phyloP scores from a whole-genome alignment of 2,797 vertebrate species.

The Rousettus madagascariensis region DNA sequence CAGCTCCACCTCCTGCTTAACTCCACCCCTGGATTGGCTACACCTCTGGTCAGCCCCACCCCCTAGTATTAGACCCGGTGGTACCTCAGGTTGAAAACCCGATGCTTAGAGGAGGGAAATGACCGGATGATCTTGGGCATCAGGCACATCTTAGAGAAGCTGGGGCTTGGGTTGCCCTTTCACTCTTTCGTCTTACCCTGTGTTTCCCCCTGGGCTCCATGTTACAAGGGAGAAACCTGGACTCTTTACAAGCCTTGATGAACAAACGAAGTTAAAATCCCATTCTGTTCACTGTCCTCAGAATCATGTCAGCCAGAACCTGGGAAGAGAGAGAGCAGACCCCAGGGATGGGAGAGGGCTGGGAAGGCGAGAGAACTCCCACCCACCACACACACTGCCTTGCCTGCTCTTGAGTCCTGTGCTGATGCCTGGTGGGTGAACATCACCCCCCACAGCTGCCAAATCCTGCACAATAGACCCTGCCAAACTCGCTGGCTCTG shows the following conservation, averaged over 20 bases:
- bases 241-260: neutral
- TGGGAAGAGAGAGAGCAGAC: neutral
- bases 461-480: neutral
- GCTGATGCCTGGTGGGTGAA: neutral
- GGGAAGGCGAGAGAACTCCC: neutral
- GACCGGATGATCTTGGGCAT: neutral
- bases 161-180: neutral
- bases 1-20: neutral
- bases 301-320: neutral
- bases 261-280: neutral
- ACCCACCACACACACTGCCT: fast-evolving
- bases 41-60: too few species aligned
- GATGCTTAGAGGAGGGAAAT: neutral
- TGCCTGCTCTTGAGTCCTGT: fast-evolving
- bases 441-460: neutral
- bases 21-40: too few species aligned
- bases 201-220: neutral
- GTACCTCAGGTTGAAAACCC: neutral
- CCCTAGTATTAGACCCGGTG: neutral
- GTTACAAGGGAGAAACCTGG: neutral
- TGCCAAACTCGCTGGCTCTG: neutral
- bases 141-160: neutral
- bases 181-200: neutral
- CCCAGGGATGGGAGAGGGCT: neutral
- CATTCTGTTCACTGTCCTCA: neutral